Conservation (phyloP, 2,888 invertebrate genomes). For the Leucania comma region DNA sequence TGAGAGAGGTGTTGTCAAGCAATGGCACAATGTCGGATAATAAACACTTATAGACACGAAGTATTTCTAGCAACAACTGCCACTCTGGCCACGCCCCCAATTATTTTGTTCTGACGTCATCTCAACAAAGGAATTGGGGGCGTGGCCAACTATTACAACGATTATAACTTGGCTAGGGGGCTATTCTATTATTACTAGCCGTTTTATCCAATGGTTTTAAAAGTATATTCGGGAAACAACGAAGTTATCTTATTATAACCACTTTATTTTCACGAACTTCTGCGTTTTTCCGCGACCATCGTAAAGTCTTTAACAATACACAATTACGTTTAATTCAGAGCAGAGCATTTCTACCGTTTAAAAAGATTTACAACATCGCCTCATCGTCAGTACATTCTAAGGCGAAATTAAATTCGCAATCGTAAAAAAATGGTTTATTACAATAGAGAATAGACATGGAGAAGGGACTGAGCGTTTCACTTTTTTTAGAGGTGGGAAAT, state of each 20-base stretch:
- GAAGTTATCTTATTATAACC: not conserved
- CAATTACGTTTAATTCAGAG: constrained; percentile 23
- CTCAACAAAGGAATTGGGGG: too few relatives aligned
- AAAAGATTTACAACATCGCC: constrained; percentile 41
- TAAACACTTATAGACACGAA: too few relatives aligned
- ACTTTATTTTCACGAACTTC: not conserved
- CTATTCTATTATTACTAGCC: too few relatives aligned
- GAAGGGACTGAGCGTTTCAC: not conserved
- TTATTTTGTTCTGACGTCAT: too few relatives aligned
- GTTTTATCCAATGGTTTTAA: too few relatives aligned
- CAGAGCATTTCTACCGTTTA: constrained; percentile 5
- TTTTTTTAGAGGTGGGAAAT: too few relatives aligned
- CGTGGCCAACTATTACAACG: too few relatives aligned
- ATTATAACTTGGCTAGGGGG: too few relatives aligned
- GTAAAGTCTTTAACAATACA: constrained; percentile 29
- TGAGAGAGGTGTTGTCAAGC: too few relatives aligned
- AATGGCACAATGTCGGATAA: too few relatives aligned
- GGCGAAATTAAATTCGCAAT: constrained; percentile 34
- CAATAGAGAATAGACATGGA: not conserved
- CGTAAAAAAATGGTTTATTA: constrained; percentile 27
- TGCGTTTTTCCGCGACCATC: constrained; percentile 5
- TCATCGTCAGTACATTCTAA: constrained; percentile 24
- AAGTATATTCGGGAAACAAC: not conserved
- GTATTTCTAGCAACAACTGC: too few relatives aligned
- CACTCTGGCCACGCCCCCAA: too few relatives aligned